Evolutionary conservation across 2,888 invertebrate genomes (phyloP), one percentile per base, ranked within the genome.

Genomic region (Heliconius sara): DNA sequence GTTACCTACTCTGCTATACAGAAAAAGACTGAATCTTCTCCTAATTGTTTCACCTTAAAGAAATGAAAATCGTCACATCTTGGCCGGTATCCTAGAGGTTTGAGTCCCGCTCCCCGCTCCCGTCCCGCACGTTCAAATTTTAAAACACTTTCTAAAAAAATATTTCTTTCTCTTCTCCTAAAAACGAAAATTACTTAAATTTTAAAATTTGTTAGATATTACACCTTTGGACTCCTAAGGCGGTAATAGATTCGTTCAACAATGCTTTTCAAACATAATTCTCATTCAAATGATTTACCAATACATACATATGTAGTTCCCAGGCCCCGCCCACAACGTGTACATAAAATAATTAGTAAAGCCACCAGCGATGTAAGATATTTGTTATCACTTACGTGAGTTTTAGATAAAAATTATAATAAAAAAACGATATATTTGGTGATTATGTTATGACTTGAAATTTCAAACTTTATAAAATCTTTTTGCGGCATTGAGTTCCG

Each of bases 291-390:
- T 73, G 5, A n/a, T n/a, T 57, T 60, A 73, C 60, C 60, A 13
- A 73, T 73, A 73, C 57, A 60, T 60, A 73, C 57, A 73, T 27
- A 52, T 57, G n/a, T 52, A 65, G 57, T 72, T 72, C 92, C 89
- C 92, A 92, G 88, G 90, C 91, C 85, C 87, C 92, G 90, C 92
- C 92, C 87, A 91, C 91, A 83, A 75, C 79, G 85, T 85, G 83
- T 79, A 80, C 77, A 79, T 66, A 83, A 81, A 84, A 27, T 57
- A 70, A 79, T 79, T 79, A 75, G 74, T 30, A n/a, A 57, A 75
- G 16, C 67, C 60, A 84, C 92, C 92, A 92, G 91, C 87, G 82
- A 79, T 79, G 81, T 76, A 75, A 75, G 67, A 39, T 84, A 82
- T 84, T 86, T 83, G 84, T 83, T 85, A 86, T 83, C 83, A 75